Conservation (phyloP, 2,113 vertebrate genomes). For the Sebastes schlegelii region DNA sequence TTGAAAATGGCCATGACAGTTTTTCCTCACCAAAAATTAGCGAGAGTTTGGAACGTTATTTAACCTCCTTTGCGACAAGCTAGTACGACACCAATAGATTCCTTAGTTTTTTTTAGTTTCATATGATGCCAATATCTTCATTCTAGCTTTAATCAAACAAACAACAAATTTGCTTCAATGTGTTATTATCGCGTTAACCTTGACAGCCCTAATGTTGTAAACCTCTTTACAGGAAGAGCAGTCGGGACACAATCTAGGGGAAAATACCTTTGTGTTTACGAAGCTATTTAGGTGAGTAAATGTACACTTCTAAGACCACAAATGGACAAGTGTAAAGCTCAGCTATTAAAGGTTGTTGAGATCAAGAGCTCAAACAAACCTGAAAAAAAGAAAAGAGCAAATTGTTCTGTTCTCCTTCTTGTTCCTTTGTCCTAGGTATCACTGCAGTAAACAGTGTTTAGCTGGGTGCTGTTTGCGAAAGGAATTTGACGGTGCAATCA, state of each 20-base stretch:
- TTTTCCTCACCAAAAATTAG: no score
- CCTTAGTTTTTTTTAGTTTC: no score
- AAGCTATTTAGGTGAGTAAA: conserved; percentile 26
- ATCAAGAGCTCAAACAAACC: conserved; percentile 40
- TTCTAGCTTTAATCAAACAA: no score
- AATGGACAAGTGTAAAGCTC: conserved; percentile 26
- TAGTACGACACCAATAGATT: no score
- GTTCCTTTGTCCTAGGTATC: conserved; percentile 2
- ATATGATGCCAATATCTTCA: no score
- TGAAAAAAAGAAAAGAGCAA: background rate
- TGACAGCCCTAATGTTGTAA: no score
- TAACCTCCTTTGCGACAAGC: no score
- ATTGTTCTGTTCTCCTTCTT: conserved; percentile 1
- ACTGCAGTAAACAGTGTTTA: conserved; percentile 28
- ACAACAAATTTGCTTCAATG: no score
- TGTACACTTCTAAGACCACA: conserved; percentile 26
- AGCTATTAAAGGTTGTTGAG: conserved; percentile 29
- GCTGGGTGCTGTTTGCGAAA: conserved; percentile 3
- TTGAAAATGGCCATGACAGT: no score
- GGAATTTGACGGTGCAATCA: conserved; percentile 31
- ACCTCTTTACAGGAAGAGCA: conserved; percentile 14
- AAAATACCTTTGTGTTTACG: conserved; percentile 49
- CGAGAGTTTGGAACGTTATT: no score
- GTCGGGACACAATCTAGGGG: conserved; percentile 4
- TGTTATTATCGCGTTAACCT: no score